Evolutionary conservation across 2,113 vertebrate genomes (phyloP).

Genomic region (Gasterosteus nipponicus): DNA sequence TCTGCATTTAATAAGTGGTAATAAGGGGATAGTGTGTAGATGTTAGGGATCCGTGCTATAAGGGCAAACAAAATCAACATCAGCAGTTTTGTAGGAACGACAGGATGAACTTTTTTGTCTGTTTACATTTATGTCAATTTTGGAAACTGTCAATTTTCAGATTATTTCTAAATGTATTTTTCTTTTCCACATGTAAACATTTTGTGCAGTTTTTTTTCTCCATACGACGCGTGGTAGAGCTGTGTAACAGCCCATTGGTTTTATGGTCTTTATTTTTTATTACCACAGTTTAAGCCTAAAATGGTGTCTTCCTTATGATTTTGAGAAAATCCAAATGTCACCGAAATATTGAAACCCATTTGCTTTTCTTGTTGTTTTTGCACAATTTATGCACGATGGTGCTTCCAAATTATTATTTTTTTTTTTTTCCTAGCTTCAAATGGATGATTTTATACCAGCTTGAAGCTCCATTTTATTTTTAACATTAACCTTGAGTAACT

Average conservation of each 20-base stretch:
- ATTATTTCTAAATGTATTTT: slow-evolving; percentile 29
- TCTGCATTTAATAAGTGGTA: slow-evolving; percentile 54
- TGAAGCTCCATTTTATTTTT: slow-evolving; percentile 1
- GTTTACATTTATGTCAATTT: slow-evolving; percentile 24
- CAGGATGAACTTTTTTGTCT: slow-evolving; percentile 30
- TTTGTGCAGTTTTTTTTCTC: neutral
- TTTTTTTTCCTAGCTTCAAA: slow-evolving; percentile 6
- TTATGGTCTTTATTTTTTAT: slow-evolving; percentile 8
- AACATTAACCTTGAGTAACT: slow-evolving; percentile 12
- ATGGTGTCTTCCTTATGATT: neutral
- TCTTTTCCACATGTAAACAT: neutral
- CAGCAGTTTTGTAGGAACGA: slow-evolving; percentile 64
- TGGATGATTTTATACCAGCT: slow-evolving; percentile 12
- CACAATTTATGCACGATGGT: neutral
- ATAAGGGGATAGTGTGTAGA: slow-evolving; percentile 49
- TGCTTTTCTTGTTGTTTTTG: neutral
- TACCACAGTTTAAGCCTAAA: slow-evolving; percentile 2
- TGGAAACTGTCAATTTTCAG: neutral
- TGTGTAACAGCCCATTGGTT: slow-evolving; percentile 28
- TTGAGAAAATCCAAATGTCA: neutral
- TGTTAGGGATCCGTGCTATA: slow-evolving; percentile 38
- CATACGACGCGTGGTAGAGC: neutral
- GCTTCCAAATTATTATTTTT: slow-evolving; percentile 10
- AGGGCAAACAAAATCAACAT: slow-evolving; percentile 27
- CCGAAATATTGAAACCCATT: neutral